phyloP scores from a whole-genome alignment of 1,140 invertebrate species.

The Diuraphis noxia region DNA sequence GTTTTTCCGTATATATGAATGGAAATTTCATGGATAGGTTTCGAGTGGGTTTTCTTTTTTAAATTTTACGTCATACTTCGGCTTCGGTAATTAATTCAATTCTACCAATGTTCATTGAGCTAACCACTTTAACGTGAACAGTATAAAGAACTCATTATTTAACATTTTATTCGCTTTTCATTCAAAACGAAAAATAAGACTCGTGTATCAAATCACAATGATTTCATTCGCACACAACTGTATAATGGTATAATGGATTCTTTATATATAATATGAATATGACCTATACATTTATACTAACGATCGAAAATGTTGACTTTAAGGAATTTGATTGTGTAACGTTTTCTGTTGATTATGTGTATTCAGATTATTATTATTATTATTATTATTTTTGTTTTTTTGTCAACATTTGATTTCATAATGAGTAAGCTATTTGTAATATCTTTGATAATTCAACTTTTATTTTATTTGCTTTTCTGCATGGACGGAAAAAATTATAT shows the following conservation, averaged over 20 bases:
- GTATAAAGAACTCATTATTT: background rate
- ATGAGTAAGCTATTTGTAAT: background rate
- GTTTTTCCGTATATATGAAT: background rate
- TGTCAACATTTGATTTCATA: background rate
- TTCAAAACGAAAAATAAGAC: background rate
- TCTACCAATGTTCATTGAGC: background rate
- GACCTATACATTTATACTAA: background rate
- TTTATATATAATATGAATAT: background rate
- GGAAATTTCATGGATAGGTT: background rate
- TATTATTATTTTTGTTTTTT: too few species aligned
- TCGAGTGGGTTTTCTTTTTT: background rate
- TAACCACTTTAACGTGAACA: background rate
- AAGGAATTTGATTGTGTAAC: background rate
- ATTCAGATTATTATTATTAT: background rate
- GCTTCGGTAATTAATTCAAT: background rate
- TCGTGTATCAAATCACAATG: background rate
- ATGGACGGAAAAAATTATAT: background rate
- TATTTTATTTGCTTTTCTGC: background rate
- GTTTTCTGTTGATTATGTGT: background rate
- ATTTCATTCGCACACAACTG: background rate
- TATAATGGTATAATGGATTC: background rate
- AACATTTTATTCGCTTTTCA: slow-evolving; percentile 16
- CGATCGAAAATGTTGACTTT: background rate
- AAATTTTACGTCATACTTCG: background rate
- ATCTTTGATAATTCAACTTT: slow-evolving; percentile 2